These are phyloP conservation scores for Petaurus breviceps DNA, from an alignment of 2,113 vertebrate genomes.

Conservation along the genomic window DNA sequence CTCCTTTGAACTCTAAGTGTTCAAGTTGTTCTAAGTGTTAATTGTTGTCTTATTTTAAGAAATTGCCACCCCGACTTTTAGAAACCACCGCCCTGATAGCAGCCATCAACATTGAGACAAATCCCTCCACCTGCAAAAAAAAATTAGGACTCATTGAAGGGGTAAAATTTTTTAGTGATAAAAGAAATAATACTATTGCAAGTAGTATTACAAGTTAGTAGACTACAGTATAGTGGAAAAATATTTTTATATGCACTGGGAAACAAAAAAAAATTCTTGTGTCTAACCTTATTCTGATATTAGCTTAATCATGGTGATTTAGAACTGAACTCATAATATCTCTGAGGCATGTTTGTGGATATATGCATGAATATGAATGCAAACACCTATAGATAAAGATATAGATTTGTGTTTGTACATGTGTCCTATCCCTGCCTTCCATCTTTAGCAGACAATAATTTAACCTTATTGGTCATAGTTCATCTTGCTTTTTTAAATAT, in stretches of 20 bases:
- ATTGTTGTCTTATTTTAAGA: background rate
- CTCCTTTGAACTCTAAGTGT: background rate
- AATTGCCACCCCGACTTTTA: background rate
- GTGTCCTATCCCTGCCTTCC: constrained; percentile 1
- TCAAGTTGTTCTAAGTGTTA: background rate
- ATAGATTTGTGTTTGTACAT: background rate
- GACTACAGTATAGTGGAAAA: background rate
- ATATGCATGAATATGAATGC: too few species aligned
- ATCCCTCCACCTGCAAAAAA: background rate
- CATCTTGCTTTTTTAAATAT: constrained; percentile 25
- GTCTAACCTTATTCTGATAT: background rate
- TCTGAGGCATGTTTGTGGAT: background rate
- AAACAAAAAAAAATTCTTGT: background rate
- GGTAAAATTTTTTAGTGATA: background rate
- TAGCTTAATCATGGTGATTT: background rate
- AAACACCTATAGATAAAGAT: background rate
- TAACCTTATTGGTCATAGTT: constrained; percentile 28
- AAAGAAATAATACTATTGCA: background rate
- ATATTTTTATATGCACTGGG: background rate
- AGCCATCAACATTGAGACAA: background rate
- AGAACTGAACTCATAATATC: background rate
- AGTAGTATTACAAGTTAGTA: background rate
- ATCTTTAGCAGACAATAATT: constrained; percentile 61
- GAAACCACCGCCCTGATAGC: background rate
- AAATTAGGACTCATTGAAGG: background rate